phyloP scores from a whole-genome alignment of 2,797 vertebrate genomes.

The Limosa lapponica region DNA sequence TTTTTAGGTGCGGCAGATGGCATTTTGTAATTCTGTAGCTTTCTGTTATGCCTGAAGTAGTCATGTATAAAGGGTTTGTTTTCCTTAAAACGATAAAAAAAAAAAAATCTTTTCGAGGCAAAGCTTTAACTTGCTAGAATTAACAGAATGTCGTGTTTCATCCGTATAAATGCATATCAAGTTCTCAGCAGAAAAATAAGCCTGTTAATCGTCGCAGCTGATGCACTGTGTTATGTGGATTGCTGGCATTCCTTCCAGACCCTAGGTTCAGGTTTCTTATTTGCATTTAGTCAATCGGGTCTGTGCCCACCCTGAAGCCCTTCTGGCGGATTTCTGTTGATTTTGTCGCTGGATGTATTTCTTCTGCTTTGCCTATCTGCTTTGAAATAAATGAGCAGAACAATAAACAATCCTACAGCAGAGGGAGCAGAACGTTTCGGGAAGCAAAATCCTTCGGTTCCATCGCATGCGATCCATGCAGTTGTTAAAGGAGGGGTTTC shows the following conservation, averaged over 20 bases:
- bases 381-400: slow-evolving; percentile 4
- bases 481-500: background rate
- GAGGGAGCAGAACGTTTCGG: slow-evolving; percentile 15
- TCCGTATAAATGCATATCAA: background rate
- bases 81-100: background rate
- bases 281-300: slow-evolving; percentile 50
- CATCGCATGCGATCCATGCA: background rate
- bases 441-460: background rate
- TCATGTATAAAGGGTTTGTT: slow-evolving; percentile 8
- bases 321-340: slow-evolving; percentile 67
- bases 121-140: background rate
- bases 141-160: background rate
- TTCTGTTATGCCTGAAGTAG: slow-evolving; percentile 70
- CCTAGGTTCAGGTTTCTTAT: slow-evolving; percentile 18
- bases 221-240: slow-evolving; percentile 16
- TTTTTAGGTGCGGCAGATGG: slow-evolving; percentile 19
- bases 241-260: background rate
- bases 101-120: background rate
- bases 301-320: slow-evolving; percentile 48
- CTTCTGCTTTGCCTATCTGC: slow-evolving; percentile 70
- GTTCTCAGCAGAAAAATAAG: slow-evolving; percentile 54
- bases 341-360: slow-evolving; percentile 64
- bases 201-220: slow-evolving; percentile 9
- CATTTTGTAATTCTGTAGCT: slow-evolving; percentile 54
- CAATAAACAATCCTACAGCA: slow-evolving; percentile 16